Evolutionary conservation across 53 echinoderm and acorn worm species (phyloP), one percentile per base, ranked within the genome.

Genomic region (Echinarachnius parma): DNA sequence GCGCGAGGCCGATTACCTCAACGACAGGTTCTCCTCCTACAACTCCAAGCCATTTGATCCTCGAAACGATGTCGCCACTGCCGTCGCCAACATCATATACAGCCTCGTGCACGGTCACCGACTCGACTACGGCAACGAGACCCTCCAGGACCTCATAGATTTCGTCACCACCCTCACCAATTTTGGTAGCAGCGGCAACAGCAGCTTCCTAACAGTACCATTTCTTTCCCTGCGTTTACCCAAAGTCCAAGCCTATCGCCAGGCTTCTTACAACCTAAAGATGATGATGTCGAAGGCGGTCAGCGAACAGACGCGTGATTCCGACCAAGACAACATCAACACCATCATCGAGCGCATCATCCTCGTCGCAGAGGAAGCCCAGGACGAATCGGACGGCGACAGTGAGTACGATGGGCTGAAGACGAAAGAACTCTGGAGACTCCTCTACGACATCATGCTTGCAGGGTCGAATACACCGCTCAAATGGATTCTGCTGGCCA

Each of bases 361-460:
- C 13, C 34, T 19, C 19, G 52, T 35, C 32, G 52, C 69, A 23
- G 52, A 69, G 21, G 53, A 69, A 9, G 28, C 5, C 8, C 22
- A 19, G 1, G 35, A 24, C 14, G 21, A 20, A 14, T 21, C 31
- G 16, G 53, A 69, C 23, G n/a, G n/a, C n/a, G n/a, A n/a, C n/a
- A n/a, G n/a, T n/a, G n/a, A n/a, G n/a, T n/a, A n/a, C n/a, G 24
- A 36, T 2, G 23, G 53, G 21, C 20, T 52, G 53, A 50, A 32
- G 37, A 69, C 52, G 11, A 25, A 7, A 8, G 69, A 69, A 5
- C 26, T 69, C 21, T 69, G 69, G 69, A 14, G 53, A 53, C 2
- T 69, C 11, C 52, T 69, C 1, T 69, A 22, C 32, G 69, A 69
- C 15, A 31, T 69, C 13, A 69, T 69, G 53, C 32, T 69, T n/a